Evolutionary conservation across 2,888 invertebrate genomes (phyloP), one percentile per base, ranked within the genome.

Genomic region (Deroplatys truncata): DNA sequence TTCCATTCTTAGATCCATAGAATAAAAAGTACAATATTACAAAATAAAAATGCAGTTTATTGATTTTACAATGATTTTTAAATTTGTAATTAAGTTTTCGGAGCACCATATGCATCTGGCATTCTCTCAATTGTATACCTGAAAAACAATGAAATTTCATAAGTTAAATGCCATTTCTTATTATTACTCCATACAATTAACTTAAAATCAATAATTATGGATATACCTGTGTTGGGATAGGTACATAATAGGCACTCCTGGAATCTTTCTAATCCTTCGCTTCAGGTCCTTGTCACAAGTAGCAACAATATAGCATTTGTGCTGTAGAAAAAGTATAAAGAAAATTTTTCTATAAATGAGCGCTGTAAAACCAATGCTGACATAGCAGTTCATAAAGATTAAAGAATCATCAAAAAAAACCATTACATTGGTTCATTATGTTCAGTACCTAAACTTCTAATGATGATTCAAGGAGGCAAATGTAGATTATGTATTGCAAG

Each of bases 221-320:
- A 89, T 90, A 88, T 92, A 94, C 92, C 97, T 96, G 93, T 98
- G 98, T 92, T 98, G 97, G 0, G 98, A 96, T 85, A 99, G 97
- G 94, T 97, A 99, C 99, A 99, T 99, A 91, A 99, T 99, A 0
- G 99, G 99, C 5, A 99, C 99, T 86, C 99, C 99, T 0, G 99
- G 99, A 92, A 99, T 98, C 94, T 99, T 99, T 89, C 99, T 94
- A 91, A 99, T 98, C 92, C 99, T 95, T 92, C 98, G 95, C 93
- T 98, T 99, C 90, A 99, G 95, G 93, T 99, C 99, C 93, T 98
- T 99, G 94, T 99, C 99, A 94, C 99, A 99, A 25, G 99, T 99
- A 1, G 99, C 99, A 72, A 99, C 99, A 92, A 99, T 99, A 93
- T 99, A 99, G 94, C 99, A 99, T 93, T 99, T 99, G 93, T 99